Evolutionary conservation across 1,140 invertebrate genomes (phyloP).

Genomic region (Bombus sibiricus): DNA sequence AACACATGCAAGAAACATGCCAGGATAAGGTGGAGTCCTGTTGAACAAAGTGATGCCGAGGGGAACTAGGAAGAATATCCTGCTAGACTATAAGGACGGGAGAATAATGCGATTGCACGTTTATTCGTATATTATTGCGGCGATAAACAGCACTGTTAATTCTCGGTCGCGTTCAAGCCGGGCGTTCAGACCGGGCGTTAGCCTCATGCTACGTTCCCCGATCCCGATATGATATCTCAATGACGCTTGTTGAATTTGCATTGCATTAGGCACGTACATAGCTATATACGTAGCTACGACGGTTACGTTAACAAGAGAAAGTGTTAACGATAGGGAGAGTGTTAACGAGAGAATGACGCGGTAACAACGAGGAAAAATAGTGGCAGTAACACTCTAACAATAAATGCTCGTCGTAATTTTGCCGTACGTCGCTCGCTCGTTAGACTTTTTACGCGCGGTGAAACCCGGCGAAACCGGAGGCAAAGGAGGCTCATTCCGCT

Average conservation of each 20-base stretch:
- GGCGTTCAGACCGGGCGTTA: neutral
- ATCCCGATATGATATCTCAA: conserved; percentile 50
- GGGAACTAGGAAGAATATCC: conserved; percentile 13
- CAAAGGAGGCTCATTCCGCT: neutral
- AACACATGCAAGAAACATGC: neutral
- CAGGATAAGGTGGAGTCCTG: conserved; percentile 1
- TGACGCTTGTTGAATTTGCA: conserved; percentile 50
- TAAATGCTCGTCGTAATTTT: conserved; percentile 36
- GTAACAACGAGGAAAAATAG: conserved; percentile 23
- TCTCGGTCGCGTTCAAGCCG: neutral
- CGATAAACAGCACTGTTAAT: conserved; percentile 50
- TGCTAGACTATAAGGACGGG: too few relatives aligned
- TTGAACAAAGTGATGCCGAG: conserved; percentile 14
- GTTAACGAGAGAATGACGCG: conserved; percentile 46
- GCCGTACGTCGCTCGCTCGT: conserved; percentile 26
- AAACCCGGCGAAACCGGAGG: conserved; percentile 3
- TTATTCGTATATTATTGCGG: conserved; percentile 34
- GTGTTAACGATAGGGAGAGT: conserved; percentile 28
- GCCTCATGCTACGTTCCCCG: neutral
- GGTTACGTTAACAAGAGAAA: conserved; percentile 36
- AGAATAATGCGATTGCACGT: conserved; percentile 31
- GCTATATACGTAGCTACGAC: neutral
- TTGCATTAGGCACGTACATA: conserved; percentile 13
- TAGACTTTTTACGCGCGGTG: conserved; percentile 20
- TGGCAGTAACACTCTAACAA: conserved; percentile 26